Evolutionary conservation across 2,888 invertebrate species (phyloP), one percentile per base, ranked within the genome.

Genomic region (Parnassius glacialis): DNA sequence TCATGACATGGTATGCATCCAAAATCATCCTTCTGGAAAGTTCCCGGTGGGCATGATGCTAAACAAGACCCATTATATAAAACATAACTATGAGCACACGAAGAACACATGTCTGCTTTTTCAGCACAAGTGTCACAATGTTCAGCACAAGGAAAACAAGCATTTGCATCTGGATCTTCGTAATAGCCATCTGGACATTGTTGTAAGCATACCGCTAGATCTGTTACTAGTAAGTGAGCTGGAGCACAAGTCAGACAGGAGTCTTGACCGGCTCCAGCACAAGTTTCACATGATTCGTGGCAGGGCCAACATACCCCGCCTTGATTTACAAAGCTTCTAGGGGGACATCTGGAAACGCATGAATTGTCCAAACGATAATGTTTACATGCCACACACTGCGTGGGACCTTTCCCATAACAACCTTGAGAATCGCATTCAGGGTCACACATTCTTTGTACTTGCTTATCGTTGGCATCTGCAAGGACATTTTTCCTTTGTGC

Each of bases 101-200:
- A 96, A 13, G 96, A 95, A 78, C 97, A 97, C 83, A 95, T 94
- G 77, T 96, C 96, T 2, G 97, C 95, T 66, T 95, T 94, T 74
- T 96, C 96, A 68, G 96, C 95, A 73, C 97, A 97, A 62, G 96
- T 96, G 55, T 95, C 96, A 78, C 97, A 97, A 80, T 97, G 97
- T 41, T 96, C 95, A 61, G 96, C 96, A 80, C 97, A 97, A 1
- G 97, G 96, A 55, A 95, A 95, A 81, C 97, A 97, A 0, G 96
- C 95, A 74, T 94, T 94, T 62, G 96, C 94, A 66, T 94, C 94
- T 16, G 93, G 92, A 79, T 95, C 96, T 90, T 96, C 96, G 78
- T 95, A 97, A 80, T 97, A 97, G 51, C 97, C 96, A 75, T 97
- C 96, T 0, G 97, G 97, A 78, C 97, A 97, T 73, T 95, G 95